Evolutionary conservation across 2,113 vertebrate species (phyloP), one percentile per base, ranked within the genome.

Genomic region (Glaucomys volans): DNA sequence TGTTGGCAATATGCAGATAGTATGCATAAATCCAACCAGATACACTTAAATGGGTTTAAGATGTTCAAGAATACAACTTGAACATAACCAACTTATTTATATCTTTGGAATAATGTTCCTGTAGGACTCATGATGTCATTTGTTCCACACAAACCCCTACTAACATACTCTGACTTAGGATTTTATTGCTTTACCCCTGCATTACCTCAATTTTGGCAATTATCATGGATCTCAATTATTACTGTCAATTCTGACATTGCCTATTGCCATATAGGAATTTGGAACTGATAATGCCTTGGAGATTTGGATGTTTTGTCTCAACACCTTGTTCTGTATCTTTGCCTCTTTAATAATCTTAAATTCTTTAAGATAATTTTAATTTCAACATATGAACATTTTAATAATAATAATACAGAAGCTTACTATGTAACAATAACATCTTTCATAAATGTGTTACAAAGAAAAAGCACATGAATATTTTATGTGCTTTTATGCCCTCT

Each of bases 301-400:
- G 81, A 87, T 75, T 71, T 71, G 32, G n/a, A 22, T 69, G 2
- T 71, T 57, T 91, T 24, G 13, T 80, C 64, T 84, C 35, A 67
- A 26, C 5, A 54, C 18, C 40, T 40, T 80, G 30, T 71, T 77
- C 35, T 91, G 0, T 69, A 17, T 69, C 28, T 95, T 89, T 69
- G 32, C 72, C 28, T 32, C 28, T 12, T 77, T 85, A 40, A 0
- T 85, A 81, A 32, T 50, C 28, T 82, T 85, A 42, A 80, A 85
- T 91, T 96, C 42, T 94, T 62, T 26, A 81, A 69, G 52, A 75
- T 71, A 81, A 81, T 69, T 93, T 91, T 88, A 88, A 80, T 94
- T 91, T 54, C 37, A 66, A 4, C 40, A 3, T 76, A 32, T 81
- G 90, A 64, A 26, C 2, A 66, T 69, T 22, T 22, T 74, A 44